Base-by-base conservation (phyloP, 2,797 vertebrate genomes). In the Lates japonicus region DNA sequence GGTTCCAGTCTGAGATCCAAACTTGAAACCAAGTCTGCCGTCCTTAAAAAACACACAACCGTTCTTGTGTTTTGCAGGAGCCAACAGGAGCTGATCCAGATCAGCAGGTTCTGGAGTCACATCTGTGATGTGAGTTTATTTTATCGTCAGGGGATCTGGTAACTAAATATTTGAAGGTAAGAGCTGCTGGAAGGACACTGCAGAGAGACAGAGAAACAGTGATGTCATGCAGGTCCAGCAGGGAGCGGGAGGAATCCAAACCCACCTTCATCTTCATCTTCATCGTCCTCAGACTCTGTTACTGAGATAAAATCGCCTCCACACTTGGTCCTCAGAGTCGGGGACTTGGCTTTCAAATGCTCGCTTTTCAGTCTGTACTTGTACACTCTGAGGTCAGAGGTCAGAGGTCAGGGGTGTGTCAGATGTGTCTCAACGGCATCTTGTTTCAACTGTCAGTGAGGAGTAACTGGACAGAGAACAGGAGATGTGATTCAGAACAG, bases 91-190 rank as follows among this genome's bases (percentile, higher is more conserved):
- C 57, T 7, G 77, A 19, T 82, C 55, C 73, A n/a, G 42, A 78
- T 72, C 74, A 29, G 29, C 82, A 13, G 72, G 44, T 22, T 11
- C 65, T 70, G 49, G 8, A 64, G 42, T n/a, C 82, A 85, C 85
- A 91, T 85, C 86, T 88, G 86, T 59, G 33, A 72, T 59, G 54
- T 46, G 42, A 69, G 62, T 88, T 89, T 65, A 0, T 41, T 86
- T 80, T 33, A 64, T 64, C 77, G 2, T 62, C 46, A 4, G 59
- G 83, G 71, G 62, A 70, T 41, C 44, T 20, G 5, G 82, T 63
- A 84, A 85, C 78, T 55, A 35, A 74, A 87, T 77, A 82, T 65
- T 11, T 74, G 49, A 68, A 39, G 44, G 41, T 41, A 64, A 76
- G 42, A 25, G 37, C 68, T 63, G 64, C 59, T 83, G 77, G 71